These are phyloP conservation scores for Rhinichthys klamathensis DNA, from an alignment of 2,113 vertebrate species.

Conservation along the genomic window DNA sequence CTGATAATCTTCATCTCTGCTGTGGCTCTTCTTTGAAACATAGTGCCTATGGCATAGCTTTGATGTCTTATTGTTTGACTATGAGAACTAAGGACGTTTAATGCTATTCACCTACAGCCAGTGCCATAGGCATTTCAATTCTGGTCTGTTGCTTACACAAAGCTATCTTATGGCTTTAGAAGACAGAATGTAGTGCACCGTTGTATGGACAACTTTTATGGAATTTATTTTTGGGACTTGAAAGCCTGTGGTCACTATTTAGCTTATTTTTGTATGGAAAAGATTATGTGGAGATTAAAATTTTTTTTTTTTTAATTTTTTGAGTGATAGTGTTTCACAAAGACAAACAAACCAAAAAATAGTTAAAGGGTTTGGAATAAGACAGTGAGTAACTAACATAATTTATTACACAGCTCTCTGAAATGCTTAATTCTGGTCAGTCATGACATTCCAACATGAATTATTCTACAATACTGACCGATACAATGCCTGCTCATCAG, in stretches of 20 bases:
- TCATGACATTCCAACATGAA: no score
- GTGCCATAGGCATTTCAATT: neutral
- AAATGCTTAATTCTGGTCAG: no score
- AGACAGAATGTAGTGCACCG: neutral
- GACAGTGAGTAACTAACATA: neutral
- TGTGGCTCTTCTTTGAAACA: constrained; percentile 1
- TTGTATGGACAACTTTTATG: neutral
- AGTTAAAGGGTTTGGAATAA: neutral
- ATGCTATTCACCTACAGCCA: neutral
- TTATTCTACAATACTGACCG: no score
- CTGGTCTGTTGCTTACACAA: neutral
- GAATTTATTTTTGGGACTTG: neutral
- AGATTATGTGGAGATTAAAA: no score
- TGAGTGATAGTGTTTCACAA: neutral
- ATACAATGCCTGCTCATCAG: no score
- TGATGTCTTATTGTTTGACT: constrained; percentile 1
- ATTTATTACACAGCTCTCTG: neutral
- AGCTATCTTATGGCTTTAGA: neutral
- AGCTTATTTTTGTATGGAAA: neutral
- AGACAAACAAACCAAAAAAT: no score
- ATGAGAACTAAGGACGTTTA: neutral
- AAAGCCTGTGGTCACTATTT: neutral
- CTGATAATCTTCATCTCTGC: constrained; percentile 12
- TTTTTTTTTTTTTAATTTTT: no score
- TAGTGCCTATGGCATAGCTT: constrained; percentile 15